phyloP scores from a whole-genome alignment of 2,888 invertebrate genomes.

The Hemistola chrysoprasaria region DNA sequence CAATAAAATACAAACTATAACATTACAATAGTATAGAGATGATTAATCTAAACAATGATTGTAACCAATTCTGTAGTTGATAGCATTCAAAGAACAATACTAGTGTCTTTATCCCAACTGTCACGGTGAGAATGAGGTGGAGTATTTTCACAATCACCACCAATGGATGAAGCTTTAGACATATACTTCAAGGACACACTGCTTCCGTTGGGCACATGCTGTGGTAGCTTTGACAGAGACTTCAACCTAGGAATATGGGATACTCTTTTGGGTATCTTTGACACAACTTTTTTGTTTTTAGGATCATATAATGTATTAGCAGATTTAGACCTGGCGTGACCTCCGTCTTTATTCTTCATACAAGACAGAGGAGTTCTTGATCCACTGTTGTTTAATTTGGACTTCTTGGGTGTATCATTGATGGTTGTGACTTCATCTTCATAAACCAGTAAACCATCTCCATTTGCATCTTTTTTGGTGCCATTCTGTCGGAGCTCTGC shows the following conservation, averaged over 20 bases:
- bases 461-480: conserved; percentile 48
- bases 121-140: conserved; percentile 75
- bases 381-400: conserved; percentile 57
- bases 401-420: conserved; percentile 62
- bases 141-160: conserved; percentile 75
- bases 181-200: conserved; percentile 64
- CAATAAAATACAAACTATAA: no score
- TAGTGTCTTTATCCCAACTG: conserved; percentile 74
- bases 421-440: conserved; percentile 71
- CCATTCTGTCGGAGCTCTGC: conserved; percentile 49
- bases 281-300: conserved; percentile 44
- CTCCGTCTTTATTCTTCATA: conserved; percentile 73
- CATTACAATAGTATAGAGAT: no score
- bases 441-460: conserved; percentile 80
- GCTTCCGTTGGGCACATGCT: conserved; percentile 48
- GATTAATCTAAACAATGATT: no score
- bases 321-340: conserved; percentile 68
- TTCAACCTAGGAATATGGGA: conserved; percentile 74
- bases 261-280: conserved; percentile 54
- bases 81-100: conserved; percentile 63
- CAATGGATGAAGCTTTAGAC: conserved; percentile 50
- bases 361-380: conserved; percentile 74
- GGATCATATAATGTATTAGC: conserved; percentile 63
- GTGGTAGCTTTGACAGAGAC: conserved; percentile 54
- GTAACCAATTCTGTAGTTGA: no score